Percentiles rank a stretch among this genome's conserved stretches.
phyloP scores from a whole-genome alignment of 2,888 invertebrate genomes.

The Diaperis boleti region DNA sequence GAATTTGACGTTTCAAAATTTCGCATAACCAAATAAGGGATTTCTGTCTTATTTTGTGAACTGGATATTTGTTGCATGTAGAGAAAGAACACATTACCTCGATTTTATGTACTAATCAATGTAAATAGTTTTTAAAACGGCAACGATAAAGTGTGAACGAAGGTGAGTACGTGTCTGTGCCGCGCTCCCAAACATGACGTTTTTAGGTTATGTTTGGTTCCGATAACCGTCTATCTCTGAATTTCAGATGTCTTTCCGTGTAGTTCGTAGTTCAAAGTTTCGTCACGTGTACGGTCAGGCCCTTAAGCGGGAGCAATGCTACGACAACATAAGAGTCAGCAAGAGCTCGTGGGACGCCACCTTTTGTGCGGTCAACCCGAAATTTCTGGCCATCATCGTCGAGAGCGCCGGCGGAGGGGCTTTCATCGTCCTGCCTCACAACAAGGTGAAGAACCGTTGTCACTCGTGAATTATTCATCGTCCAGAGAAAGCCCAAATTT shows the following conservation, averaged over 20 bases:
- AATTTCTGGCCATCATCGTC: constrained; percentile 96
- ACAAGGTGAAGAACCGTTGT: constrained; percentile 79
- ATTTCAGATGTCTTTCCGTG: constrained; percentile 91
- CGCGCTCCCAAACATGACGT: constrained; percentile 44
- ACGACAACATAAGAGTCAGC: constrained; percentile 96
- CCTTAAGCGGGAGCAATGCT: constrained; percentile 95
- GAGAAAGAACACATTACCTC: constrained; percentile 36
- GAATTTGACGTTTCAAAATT: constrained; percentile 64
- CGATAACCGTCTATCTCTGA: constrained; percentile 16
- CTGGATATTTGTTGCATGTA: constrained; percentile 59
- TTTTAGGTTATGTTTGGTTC: constrained; percentile 56
- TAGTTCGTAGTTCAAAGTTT: constrained; percentile 97
- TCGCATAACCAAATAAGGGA: constrained; percentile 67
- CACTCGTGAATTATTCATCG: constrained; percentile 5
- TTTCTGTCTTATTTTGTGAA: constrained; percentile 61
- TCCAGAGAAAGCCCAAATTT: constrained; percentile 3
- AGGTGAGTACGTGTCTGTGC: constrained; percentile 9
- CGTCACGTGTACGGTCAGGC: constrained; percentile 95
- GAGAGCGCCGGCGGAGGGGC: constrained; percentile 97
- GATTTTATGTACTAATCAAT: constrained; percentile 11
- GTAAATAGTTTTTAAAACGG: constrained; percentile 16
- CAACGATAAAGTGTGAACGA: constrained; percentile 4
- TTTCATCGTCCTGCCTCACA: constrained; percentile 93
- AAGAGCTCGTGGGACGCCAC: constrained; percentile 99
- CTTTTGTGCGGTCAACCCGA: constrained; percentile 98